These are phyloP conservation scores for Patiria pectinifera DNA, from an alignment of 53 echinoderm and acorn worm genomes.

Conservation along the genomic window DNA sequence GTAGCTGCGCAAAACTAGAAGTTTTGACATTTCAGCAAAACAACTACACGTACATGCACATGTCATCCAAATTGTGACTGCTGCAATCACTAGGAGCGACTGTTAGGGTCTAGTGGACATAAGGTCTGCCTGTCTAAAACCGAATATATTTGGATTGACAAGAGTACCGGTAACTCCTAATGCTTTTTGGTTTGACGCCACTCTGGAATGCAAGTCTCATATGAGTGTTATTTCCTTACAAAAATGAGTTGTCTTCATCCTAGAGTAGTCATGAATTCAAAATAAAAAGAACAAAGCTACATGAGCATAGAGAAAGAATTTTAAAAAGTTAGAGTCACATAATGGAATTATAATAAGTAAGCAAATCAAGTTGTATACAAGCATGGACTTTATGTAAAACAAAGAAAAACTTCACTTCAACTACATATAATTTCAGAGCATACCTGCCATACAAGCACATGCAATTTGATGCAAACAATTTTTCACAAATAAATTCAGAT, in stretches of 20 bases:
- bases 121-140: too few species aligned
- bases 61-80: too few species aligned
- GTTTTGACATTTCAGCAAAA: too few species aligned
- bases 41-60: too few species aligned
- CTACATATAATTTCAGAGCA: slow-evolving; percentile 15
- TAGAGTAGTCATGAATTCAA: neutral
- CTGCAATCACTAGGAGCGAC: too few species aligned
- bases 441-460: slow-evolving; percentile 24
- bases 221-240: neutral
- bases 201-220: too few species aligned
- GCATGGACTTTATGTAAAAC: neutral
- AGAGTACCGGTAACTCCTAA: too few species aligned
- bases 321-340: neutral
- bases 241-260: neutral
- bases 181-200: too few species aligned
- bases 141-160: too few species aligned
- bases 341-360: neutral
- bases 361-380: neutral
- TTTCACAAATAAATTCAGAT: slow-evolving; percentile 2
- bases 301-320: too few species aligned
- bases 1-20: too few species aligned
- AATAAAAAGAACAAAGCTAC: neutral
- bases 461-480: neutral
- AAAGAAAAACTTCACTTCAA: neutral
- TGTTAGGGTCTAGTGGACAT: too few species aligned